Evolutionary conservation across 2,797 vertebrate genomes (phyloP), one percentile per base, ranked within the genome.

Genomic region (Thripadectes ignobilis): DNA sequence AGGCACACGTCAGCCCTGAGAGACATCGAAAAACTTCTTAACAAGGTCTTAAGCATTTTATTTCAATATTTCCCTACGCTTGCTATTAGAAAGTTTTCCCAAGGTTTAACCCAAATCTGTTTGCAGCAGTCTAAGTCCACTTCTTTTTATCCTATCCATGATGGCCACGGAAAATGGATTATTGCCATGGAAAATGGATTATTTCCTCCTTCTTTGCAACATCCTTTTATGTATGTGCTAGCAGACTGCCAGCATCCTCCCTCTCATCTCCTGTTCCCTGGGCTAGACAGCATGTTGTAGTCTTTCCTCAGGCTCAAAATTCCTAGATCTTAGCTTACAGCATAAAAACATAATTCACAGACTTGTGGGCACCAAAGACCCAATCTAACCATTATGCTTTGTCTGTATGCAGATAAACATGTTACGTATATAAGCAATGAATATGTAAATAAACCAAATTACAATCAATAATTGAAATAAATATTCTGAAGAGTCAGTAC

Each of bases 171-270:
- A 88, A 95, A 94, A 93, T 54, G 30, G 77, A 90, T 92, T 96
- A 92, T 86, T 90, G 62, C 54, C 62, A 81, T 90, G 69, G 57
- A 88, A 95, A 95, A 93, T 51, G 27, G 77, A 90, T 92, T 96
- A 92, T 88, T 90, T 67, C 27, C 43, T 90, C 62, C 39, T 78
- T 13, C 57, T 91, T 72, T 86, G 54, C 88, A 88, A 39, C 22
- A 72, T 43, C 12, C 21, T 61, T 77, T 92, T 58, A 46, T 11
- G 62, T n/a, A 45, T 1, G 3, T 18, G 3, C 20, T 32, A 90
- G 46, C 65, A 81, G 39, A 34, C 45, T 85, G 68, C 6, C 78
- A 87, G 29, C 39, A 79, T 23, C 9, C 29, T 43, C 48, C 12
- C 34, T 68, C 46, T 11, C 34, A n/a, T 27, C 61, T 79, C 36